These are phyloP conservation scores for Portevinia maculata DNA, from an alignment of 2,888 invertebrate genomes.

Conservation along the genomic window DNA sequence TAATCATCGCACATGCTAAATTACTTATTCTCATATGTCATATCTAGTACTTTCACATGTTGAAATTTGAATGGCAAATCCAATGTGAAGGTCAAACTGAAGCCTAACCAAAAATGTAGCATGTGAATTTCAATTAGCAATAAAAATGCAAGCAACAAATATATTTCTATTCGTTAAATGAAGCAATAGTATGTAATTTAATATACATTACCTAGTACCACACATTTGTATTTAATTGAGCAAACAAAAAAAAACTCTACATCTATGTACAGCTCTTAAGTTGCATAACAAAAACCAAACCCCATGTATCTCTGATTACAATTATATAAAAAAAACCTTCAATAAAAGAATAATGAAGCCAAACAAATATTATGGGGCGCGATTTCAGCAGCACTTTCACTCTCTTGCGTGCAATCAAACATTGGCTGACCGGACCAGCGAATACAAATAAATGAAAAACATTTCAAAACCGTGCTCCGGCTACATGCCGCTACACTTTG, in stretches of 20 bases:
- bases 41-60: not conserved
- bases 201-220: not conserved
- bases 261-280: not conserved
- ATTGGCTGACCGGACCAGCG: conserved; percentile 38
- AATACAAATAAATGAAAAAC: conserved; percentile 16
- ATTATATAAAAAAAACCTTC: not conserved
- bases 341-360: conserved; percentile 36
- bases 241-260: not conserved
- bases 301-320: not conserved
- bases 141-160: not conserved
- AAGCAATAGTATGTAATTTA: not conserved
- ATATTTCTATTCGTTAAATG: no score
- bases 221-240: not conserved
- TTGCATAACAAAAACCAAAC: conserved; percentile 10
- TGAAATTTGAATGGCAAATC: not conserved
- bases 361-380: conserved; percentile 5
- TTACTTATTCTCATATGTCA: not conserved
- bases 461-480: not conserved
- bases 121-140: not conserved
- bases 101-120: not conserved
- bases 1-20: not conserved
- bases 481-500: conserved; percentile 19
- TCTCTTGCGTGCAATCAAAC: conserved; percentile 24
- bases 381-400: conserved; percentile 49
- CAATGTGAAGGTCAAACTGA: not conserved